phyloP scores from a whole-genome alignment of 1,140 invertebrate genomes.

The Coptotermes formosanus region DNA sequence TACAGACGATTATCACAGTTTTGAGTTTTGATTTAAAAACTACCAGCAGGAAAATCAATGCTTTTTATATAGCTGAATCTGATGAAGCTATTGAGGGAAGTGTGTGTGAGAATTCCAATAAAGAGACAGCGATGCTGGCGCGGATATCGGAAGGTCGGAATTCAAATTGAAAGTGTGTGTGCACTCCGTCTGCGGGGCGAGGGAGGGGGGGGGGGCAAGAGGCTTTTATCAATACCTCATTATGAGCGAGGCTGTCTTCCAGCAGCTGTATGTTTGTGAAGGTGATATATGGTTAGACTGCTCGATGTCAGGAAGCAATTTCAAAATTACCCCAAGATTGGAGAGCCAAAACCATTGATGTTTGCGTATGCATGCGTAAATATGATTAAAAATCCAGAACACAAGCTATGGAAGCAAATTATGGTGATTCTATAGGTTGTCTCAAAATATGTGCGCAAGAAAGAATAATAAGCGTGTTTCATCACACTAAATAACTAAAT shows the following conservation, averaged over 20 bases:
- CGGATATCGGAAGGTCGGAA: not conserved
- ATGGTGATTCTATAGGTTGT: too few relatives aligned
- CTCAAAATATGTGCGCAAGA: too few relatives aligned
- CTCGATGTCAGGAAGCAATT: not conserved
- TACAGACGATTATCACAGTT: too few relatives aligned
- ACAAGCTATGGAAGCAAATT: too few relatives aligned
- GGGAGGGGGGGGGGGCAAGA: not conserved
- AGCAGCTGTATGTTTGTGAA: not conserved
- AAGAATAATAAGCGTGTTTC: too few relatives aligned
- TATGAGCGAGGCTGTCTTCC: not conserved
- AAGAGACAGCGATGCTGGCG: not conserved
- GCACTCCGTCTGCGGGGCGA: not conserved
- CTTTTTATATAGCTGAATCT: not conserved
- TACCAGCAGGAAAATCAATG: not conserved
- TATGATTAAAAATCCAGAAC: too few relatives aligned
- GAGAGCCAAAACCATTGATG: too few relatives aligned
- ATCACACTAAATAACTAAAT: too few relatives aligned
- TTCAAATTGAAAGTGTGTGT: conserved; percentile 9
- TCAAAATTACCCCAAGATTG: not conserved
- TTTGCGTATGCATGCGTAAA: too few relatives aligned
- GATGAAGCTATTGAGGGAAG: not conserved
- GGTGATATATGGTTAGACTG: not conserved
- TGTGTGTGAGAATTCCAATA: conserved; percentile 3
- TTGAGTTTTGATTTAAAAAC: not conserved
- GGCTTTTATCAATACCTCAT: not conserved